Evolutionary conservation across 2,113 vertebrate species (phyloP), one percentile per base, ranked within the genome.

Genomic region (Chaetodon trifascialis): DNA sequence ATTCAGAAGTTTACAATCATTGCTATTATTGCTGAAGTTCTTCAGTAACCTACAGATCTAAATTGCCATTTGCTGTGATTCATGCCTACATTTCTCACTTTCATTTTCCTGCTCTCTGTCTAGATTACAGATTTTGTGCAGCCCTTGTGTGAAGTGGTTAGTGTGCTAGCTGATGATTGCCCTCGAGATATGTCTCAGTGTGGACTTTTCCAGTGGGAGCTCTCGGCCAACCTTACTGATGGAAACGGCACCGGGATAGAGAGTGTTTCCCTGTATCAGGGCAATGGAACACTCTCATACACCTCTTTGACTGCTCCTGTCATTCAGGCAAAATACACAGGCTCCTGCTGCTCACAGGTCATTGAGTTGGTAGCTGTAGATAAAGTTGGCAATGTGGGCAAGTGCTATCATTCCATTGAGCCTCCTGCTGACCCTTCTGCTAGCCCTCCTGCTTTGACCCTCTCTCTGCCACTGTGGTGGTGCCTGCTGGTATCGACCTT

Each of bases 91-190:
- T 42, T 15, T 51, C 12, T 21, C 6, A 0, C 4, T 11, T 59
- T 60, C 16, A 3, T 64, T 68, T 51, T 25, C 44, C 19, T 62
- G 3, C 64, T 71, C 2, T 59, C 5, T 56, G 5, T 71, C 17
- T 85, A 95, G 95, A 92, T 95, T 42, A 95, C 91, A 76, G 95
- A 95, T 68, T 93, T 95, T 73, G 56, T 70, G 4, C 86, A 46
- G 15, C 95, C 95, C 56, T 1, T 51, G 84, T 95, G 94, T 79
- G 2, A 90, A 30, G 79, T 91, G 62, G 14, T 89, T 0, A 44
- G 4, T 0, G 65, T 92, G 19, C 16, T 34, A 17, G 68, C 75
- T 23, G 66, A 71, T 7, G 25, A 87, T 15, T 95, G 93, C 70
- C 87, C 93, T 17, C 3, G 8, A 2, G 71, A 94, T 15, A 8